phyloP scores from a whole-genome alignment of 2,797 vertebrate genomes.

The Phaenicophaeus curvirostris region DNA sequence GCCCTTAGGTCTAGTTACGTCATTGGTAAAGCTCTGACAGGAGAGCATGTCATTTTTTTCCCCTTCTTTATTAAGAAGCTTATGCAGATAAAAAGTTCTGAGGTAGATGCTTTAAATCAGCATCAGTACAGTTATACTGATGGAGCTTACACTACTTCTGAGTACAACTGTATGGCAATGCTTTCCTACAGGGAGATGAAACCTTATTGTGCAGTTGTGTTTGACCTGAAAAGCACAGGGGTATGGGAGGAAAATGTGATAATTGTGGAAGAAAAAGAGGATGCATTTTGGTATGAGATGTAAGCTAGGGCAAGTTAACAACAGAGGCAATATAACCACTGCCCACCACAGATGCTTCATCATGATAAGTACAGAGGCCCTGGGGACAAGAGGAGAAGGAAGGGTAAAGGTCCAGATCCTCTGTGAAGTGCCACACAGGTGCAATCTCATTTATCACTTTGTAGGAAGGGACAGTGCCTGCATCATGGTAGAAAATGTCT shows the following conservation, averaged over 20 bases:
- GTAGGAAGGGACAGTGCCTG: rapidly evolving
- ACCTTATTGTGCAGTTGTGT: rapidly evolving
- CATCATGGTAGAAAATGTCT: rapidly evolving
- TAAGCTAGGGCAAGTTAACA: background rate
- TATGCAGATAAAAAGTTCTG: conserved; percentile 17
- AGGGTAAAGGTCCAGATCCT: background rate
- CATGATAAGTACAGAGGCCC: background rate
- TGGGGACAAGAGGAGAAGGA: background rate
- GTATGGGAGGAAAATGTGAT: background rate
- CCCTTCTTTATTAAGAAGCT: conserved; percentile 16
- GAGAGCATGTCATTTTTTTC: background rate
- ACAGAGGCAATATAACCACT: background rate
- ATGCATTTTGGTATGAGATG: background rate
- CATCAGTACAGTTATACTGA: background rate
- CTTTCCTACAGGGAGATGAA: background rate
- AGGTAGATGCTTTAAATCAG: conserved; percentile 17
- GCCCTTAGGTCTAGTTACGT: conserved; percentile 1
- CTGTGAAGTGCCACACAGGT: background rate
- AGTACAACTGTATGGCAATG: background rate
- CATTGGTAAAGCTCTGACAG: background rate
- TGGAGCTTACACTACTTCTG: background rate
- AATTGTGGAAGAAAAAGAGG: background rate
- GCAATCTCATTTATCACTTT: background rate
- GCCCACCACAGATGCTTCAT: background rate
- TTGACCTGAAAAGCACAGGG: background rate